Conservation (phyloP, 1,140 invertebrate genomes). For the Hylaeus volcanicus region DNA sequence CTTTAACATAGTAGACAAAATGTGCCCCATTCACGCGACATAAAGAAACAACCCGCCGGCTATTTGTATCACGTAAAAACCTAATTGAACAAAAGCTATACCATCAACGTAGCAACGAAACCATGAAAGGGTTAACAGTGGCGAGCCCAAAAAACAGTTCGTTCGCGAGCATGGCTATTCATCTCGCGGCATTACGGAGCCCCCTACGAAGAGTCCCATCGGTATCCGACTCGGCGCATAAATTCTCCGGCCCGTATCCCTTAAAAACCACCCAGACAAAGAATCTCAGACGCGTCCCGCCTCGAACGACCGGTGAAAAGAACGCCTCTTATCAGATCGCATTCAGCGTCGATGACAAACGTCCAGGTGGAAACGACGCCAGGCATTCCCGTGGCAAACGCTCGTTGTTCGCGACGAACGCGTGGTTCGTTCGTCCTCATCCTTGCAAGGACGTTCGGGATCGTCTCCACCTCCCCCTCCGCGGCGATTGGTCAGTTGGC, state of each 20-base stretch:
- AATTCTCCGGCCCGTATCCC: conserved; percentile 33
- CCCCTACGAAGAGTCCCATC: background rate
- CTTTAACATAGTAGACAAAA: too few species aligned
- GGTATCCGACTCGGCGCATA: conserved; percentile 10
- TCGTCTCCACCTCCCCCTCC: background rate
- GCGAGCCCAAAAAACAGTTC: background rate
- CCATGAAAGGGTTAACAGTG: too few species aligned
- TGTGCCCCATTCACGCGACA: too few species aligned
- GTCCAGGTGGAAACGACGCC: conserved; percentile 11
- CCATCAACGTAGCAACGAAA: too few species aligned
- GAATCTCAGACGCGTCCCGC: conserved; percentile 11
- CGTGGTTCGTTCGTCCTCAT: conserved; percentile 51
- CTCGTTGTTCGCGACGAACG: background rate
- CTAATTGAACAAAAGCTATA: too few species aligned
- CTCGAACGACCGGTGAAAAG: conserved; percentile 4
- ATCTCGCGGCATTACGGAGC: background rate
- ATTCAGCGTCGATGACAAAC: conserved; percentile 41
- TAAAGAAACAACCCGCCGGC: too few species aligned
- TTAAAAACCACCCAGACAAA: conserved; percentile 29
- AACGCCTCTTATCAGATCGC: conserved; percentile 38
- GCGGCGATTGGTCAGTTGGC: conserved; percentile 17
- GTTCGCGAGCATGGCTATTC: background rate
- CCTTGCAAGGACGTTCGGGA: conserved; percentile 76
- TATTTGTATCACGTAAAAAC: too few species aligned
- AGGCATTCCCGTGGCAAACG: background rate